A percentile compares a stretch with the other conserved stretches of the same genome.
Conservation (phyloP, 1,140 invertebrate genomes). For the Octopus bimaculoides region DNA sequence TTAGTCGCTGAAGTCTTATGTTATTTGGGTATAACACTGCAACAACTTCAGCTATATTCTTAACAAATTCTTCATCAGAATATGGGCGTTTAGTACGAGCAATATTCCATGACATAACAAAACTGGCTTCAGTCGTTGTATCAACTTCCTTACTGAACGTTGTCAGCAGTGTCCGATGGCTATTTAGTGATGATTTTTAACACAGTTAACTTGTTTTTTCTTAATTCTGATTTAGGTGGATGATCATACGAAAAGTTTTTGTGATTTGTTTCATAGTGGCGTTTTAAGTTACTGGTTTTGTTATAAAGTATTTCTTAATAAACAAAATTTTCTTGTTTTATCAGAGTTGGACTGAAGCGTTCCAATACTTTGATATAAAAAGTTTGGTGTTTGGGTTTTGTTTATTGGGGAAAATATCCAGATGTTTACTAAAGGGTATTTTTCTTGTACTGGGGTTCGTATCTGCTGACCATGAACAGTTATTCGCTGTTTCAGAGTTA, state of each 20-base stretch:
- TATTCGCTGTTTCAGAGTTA: too few relatives aligned
- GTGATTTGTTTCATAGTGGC: slow-evolving; percentile 1
- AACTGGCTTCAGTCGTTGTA: neutral
- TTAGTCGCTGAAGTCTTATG: too few relatives aligned
- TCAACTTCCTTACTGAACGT: slow-evolving; percentile 7
- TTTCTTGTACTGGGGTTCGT: too few relatives aligned
- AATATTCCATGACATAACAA: slow-evolving; percentile 4
- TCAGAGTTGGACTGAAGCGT: too few relatives aligned
- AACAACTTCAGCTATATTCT: neutral
- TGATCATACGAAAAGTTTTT: neutral
- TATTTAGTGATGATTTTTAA: neutral
- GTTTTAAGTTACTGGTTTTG: neutral
- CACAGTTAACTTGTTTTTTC: neutral
- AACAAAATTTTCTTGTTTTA: too few relatives aligned
- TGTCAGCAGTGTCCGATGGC: neutral
- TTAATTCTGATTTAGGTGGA: neutral
- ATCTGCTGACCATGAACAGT: too few relatives aligned
- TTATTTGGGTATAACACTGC: too few relatives aligned
- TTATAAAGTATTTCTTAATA: neutral
- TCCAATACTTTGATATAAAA: too few relatives aligned
- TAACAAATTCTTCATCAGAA: neutral
- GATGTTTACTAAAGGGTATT: too few relatives aligned
- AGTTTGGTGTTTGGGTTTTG: too few relatives aligned
- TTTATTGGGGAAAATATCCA: too few relatives aligned
- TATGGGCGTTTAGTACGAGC: neutral